These are phyloP conservation scores for Protonemura montana DNA, from an alignment of 2,888 invertebrate genomes.

Conservation along the genomic window DNA sequence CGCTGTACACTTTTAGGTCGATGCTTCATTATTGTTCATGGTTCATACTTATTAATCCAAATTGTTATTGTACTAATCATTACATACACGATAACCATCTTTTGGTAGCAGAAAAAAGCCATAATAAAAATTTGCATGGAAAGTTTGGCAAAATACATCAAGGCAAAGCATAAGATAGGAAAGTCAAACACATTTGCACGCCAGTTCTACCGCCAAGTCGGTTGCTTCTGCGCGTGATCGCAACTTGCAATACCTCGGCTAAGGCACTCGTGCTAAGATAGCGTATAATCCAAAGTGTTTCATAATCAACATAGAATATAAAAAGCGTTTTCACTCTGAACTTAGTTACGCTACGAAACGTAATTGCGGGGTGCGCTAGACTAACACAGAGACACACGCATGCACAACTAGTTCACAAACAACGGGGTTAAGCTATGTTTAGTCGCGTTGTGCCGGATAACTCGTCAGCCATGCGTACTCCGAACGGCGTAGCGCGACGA, in stretches of 20 bases:
- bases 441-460: not conserved
- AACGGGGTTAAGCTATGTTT: not conserved
- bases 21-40: not conserved
- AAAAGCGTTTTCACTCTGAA: conserved; percentile 47
- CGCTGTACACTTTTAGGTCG: not conserved
- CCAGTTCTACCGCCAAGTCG: not conserved
- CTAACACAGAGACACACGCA: not conserved
- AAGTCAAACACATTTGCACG: not conserved
- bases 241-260: conserved; percentile 53
- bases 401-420: not conserved
- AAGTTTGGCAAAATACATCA: not conserved
- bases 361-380: not conserved
- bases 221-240: not conserved
- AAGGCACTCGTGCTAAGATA: conserved; percentile 55
- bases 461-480: not conserved
- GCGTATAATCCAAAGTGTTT: conserved; percentile 45
- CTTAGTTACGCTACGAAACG: not conserved
- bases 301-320: conserved; percentile 48
- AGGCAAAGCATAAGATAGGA: not conserved
- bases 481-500: no score
- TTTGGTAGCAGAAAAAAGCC: not conserved
- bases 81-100: not conserved
- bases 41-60: not conserved
- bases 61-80: not conserved
- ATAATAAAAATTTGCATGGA: not conserved